Evolutionary conservation across 1,140 invertebrate genomes (phyloP), one percentile per base, ranked within the genome.

Genomic region (Galleria mellonella): DNA sequence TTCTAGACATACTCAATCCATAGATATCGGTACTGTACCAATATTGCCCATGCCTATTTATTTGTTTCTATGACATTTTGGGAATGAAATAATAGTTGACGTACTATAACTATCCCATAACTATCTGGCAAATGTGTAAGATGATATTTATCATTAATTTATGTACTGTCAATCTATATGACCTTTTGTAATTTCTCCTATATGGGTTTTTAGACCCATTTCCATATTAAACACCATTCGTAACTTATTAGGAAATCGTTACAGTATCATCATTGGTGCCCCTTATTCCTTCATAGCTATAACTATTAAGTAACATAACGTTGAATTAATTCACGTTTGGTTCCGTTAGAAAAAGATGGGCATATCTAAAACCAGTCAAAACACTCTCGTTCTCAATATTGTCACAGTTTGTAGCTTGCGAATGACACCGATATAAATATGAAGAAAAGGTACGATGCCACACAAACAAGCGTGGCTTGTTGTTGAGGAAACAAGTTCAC

Each of bases 401-500:
- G 53, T 53, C 47, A 44, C 53, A 55, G 44, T 55, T 57, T 50
- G 50, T 47, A 53, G 38, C 35, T 38, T 33, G 43, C 51, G 51
- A 55, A 61, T 35, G 60, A 61, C 55, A 46, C 50, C 65, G 60
- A 82, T 79, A 79, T 83, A 84, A 81, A 81, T 77, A 75, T 75
- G 67, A 70, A 57, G 51, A 51, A 66, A 65, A 49, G 47, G 47
- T 46, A 45, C 45, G 51, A 71, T 56, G 47, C 49, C 42, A 57
- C 64, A 77, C 74, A 81, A 72, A 76, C 78, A 71, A 75, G 65
- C 65, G 48, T 43, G 47, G 69, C 62, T 76, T 72, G 76, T 79
- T 61, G 66, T 55, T 52, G 66, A 64, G 60, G 41, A 71, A 42
- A 82, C 76, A 76, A 62, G 49, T 65, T 62, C 47, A 47, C 40